A percentile compares a stretch with the other conserved stretches of the same genome.
These are phyloP conservation scores for Terrapene triunguis DNA, from an alignment of 2,113 vertebrate genomes.

Conservation along the genomic window DNA sequence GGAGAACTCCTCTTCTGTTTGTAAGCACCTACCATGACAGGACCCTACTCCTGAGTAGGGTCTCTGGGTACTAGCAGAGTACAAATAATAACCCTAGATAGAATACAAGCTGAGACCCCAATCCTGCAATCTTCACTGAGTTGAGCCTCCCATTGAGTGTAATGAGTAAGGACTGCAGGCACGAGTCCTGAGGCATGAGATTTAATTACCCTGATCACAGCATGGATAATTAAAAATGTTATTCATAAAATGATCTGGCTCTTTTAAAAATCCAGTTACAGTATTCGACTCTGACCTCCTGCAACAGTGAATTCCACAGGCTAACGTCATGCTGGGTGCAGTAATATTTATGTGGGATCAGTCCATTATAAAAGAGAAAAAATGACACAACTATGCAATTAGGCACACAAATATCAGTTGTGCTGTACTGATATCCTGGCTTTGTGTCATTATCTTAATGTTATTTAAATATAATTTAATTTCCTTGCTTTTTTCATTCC, in stretches of 20 bases:
- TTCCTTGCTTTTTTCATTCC: conserved; percentile 5
- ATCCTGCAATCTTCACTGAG: neutral
- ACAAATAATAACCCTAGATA: neutral
- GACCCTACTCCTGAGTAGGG: neutral
- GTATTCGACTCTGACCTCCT: neutral
- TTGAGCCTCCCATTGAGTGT: neutral
- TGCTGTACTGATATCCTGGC: neutral
- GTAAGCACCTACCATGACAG: neutral
- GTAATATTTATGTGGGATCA: neutral
- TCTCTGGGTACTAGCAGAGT: rapidly evolving
- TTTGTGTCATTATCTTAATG: neutral
- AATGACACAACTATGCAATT: neutral
- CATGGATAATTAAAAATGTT: conserved; percentile 45
- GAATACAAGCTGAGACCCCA: neutral
- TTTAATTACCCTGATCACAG: conserved; percentile 59
- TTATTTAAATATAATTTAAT: neutral
- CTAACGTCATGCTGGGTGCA: neutral
- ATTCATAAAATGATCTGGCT: conserved; percentile 20
- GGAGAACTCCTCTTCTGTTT: neutral
- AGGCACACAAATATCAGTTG: neutral
- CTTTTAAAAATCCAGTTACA: conserved; percentile 8
- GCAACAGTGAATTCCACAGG: neutral
- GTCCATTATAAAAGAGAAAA: neutral
- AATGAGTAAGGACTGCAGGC: neutral
- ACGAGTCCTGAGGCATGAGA: conserved; percentile 19